Base-by-base conservation (phyloP, 2,797 vertebrate species). In the Paratrypauchen microcephalus region DNA sequence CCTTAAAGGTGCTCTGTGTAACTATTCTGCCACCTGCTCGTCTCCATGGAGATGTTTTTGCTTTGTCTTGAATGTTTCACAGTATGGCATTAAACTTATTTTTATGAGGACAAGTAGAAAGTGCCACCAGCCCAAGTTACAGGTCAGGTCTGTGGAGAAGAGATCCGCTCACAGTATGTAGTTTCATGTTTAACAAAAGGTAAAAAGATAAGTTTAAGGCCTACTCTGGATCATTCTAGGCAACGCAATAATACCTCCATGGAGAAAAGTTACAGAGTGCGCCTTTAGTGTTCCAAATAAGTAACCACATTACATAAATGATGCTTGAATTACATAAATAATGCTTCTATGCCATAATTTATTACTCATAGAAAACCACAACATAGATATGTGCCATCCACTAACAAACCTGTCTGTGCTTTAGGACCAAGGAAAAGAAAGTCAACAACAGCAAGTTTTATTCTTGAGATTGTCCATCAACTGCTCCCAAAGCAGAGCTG, bases 381-480 rank as follows among this genome's bases (percentile, higher is more conserved):
- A 45, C 13, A 45, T 15, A 45, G 41, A 45, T 45, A 45, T 45
- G 2, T 21, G 19, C 12, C 4, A 7, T 2, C 2, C 7, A 59
- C 41, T 60, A 19, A 19, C 1, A 54, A 0, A 54, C 52, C 83
- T 58, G 6, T 74, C 77, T 87, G 61, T 66, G 13, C 70, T 86
- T 55, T 88, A 99, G 97, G 90, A 78, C 93, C 45, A 95, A 88
- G 84, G 96, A 96, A 86, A 97, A 96, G 92, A 95, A 94, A 84
- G 92, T 95, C 80, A 95, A 95, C 93, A 97, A 96, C 90, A 98
- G 95, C 87, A 97, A 91, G 83, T 99, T 97, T 88, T 97, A 96
- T 89, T 95, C 52, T 2, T 96, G 95, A 95, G 70, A 76, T 54
- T n/a, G 7, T 61, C 50, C 2, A 19, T 52, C 50, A 45, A 15